Evolutionary conservation across 2,888 invertebrate species (phyloP).

Genomic region (Tinea semifulvella): DNA sequence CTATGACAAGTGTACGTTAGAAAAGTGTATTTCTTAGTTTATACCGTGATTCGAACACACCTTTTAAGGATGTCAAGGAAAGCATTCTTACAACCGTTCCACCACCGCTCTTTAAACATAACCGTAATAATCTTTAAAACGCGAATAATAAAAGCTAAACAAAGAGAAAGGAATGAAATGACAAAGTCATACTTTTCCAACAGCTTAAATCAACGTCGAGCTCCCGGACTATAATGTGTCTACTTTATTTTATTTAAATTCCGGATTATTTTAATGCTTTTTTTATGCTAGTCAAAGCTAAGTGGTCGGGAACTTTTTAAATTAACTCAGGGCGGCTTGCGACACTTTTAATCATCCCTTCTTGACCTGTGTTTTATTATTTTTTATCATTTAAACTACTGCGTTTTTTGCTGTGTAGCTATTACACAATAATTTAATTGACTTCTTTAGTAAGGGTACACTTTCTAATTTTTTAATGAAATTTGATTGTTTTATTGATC

Average conservation of each 20-base stretch:
- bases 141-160: not conserved
- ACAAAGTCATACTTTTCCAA: not conserved
- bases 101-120: too few relatives aligned
- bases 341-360: conserved; percentile 1
- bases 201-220: not conserved
- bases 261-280: conserved; percentile 7
- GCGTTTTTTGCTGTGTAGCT: not conserved
- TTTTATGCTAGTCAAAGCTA: conserved; percentile 5
- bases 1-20: too few relatives aligned
- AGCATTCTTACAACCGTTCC: too few relatives aligned
- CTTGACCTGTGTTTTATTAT: not conserved
- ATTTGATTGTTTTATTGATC: too few relatives aligned
- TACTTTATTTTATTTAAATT: conserved; percentile 5
- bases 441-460: too few relatives aligned
- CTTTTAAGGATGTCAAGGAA: too few relatives aligned
- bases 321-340: not conserved
- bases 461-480: too few relatives aligned
- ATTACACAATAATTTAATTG: too few relatives aligned
- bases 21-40: too few relatives aligned
- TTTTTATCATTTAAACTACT: not conserved
- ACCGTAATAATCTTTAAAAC: too few relatives aligned
- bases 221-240: not conserved
- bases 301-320: conserved; percentile 7
- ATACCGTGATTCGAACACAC: too few relatives aligned
- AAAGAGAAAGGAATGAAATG: not conserved